These are phyloP conservation scores for Chelonus formosanus DNA, from an alignment of 2,888 invertebrate genomes.

Conservation along the genomic window DNA sequence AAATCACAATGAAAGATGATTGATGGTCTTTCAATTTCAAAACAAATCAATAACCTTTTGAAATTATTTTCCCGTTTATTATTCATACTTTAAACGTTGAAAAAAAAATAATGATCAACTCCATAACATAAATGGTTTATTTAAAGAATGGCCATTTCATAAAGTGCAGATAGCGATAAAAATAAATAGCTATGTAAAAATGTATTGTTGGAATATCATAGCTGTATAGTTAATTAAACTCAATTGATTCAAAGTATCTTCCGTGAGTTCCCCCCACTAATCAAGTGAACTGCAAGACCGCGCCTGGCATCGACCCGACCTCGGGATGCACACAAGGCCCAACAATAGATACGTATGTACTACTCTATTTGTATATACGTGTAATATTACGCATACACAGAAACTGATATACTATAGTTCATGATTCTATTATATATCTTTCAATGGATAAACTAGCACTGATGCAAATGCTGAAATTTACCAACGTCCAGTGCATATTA, in stretches of 20 bases:
- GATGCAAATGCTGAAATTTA: constrained; percentile 8
- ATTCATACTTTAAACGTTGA: too few species aligned
- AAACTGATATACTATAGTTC: constrained; percentile 23
- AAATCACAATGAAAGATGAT: constrained; percentile 12
- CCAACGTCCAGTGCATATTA: constrained; percentile 5
- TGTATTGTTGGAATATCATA: too few species aligned
- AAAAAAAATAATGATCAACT: too few species aligned
- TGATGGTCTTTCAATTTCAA: constrained; percentile 10
- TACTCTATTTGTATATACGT: neutral
- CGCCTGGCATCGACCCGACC: constrained; percentile 38
- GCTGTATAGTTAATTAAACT: neutral
- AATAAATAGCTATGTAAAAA: too few species aligned
- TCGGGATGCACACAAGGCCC: constrained; percentile 20
- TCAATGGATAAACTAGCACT: constrained; percentile 5
- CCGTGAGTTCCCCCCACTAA: constrained; percentile 29
- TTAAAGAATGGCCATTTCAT: too few species aligned
- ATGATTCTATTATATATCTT: constrained; percentile 28
- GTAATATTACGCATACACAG: constrained; percentile 20
- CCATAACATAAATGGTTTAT: too few species aligned
- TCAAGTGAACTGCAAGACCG: constrained; percentile 38
- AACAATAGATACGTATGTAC: constrained; percentile 26
- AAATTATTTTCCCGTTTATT: neutral
- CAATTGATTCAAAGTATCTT: constrained; percentile 12
- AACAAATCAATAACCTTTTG: constrained; percentile 9
- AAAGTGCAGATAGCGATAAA: too few species aligned